Evolutionary conservation across 1,140 invertebrate genomes (phyloP).

Genomic region (Micrasema minimum): DNA sequence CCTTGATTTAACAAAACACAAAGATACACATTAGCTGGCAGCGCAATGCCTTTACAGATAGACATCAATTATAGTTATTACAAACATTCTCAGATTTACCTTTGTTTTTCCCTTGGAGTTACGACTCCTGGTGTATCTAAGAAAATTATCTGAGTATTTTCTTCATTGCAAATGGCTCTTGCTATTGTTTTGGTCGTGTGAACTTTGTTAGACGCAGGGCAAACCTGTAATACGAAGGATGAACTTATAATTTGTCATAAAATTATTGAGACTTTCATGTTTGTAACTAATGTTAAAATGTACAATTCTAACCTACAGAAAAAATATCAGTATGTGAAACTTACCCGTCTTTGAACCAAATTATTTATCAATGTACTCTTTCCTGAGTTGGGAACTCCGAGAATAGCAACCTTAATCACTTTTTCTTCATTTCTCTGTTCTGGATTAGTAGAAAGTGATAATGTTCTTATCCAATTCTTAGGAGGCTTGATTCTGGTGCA

Average conservation of each 20-base stretch:
- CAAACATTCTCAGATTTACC: slow-evolving; percentile 66
- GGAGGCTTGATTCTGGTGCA: too few relatives aligned
- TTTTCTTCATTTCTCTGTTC: slow-evolving; percentile 57
- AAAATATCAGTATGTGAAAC: slow-evolving; percentile 47
- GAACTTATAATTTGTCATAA: too few relatives aligned
- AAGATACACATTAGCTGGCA: too few relatives aligned
- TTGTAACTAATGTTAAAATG: background rate
- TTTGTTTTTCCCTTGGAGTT: slow-evolving; percentile 72
- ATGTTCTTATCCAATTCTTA: background rate
- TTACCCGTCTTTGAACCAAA: slow-evolving; percentile 82
- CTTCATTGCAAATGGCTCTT: slow-evolving; percentile 77
- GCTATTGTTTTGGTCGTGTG: slow-evolving; percentile 86
- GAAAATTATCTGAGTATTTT: slow-evolving; percentile 87
- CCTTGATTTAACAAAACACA: too few relatives aligned
- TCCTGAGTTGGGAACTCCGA: slow-evolving; percentile 92
- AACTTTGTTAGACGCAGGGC: slow-evolving; percentile 87
- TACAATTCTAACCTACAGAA: background rate
- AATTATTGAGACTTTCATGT: background rate
- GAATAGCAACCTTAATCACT: slow-evolving; percentile 84
- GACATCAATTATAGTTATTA: too few relatives aligned
- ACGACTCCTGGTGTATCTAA: slow-evolving; percentile 89
- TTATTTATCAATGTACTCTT: slow-evolving; percentile 95
- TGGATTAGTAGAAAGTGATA: slow-evolving; percentile 26
- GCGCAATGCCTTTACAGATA: too few relatives aligned
- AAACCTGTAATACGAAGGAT: slow-evolving; percentile 72